Percentiles rank a stretch among this genome's conserved stretches.
Evolutionary conservation across 2,888 invertebrate genomes (phyloP).

Genomic region (Drosophila kokeensis): DNA sequence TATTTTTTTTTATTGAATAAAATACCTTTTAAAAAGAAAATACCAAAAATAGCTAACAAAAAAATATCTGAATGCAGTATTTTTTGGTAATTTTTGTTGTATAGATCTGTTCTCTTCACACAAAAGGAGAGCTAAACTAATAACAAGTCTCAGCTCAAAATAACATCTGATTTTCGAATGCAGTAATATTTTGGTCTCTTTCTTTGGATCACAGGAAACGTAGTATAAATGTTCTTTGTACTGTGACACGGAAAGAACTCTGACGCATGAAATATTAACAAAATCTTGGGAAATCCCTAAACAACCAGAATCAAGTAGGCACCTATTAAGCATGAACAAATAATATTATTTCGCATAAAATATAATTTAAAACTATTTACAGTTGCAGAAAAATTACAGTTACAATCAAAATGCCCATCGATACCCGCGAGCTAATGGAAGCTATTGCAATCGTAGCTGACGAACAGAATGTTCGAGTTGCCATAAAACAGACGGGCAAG

Average conservation of each 20-base stretch:
- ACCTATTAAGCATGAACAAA: neutral
- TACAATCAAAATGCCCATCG: conserved; percentile 78
- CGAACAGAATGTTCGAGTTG: conserved; percentile 81
- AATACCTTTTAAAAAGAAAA: neutral
- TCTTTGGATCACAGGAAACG: neutral
- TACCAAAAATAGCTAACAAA: neutral
- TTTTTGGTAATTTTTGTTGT: neutral
- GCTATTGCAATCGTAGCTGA: conserved; percentile 83
- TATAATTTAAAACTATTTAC: neutral
- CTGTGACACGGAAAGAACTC: conserved; percentile 20
- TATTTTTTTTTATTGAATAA: neutral
- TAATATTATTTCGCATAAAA: neutral
- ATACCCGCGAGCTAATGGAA: conserved; percentile 82
- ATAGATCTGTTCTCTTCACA: conserved; percentile 23
- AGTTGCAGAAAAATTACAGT: neutral
- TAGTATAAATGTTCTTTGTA: conserved; percentile 39
- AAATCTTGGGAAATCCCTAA: neutral
- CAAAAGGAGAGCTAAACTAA: neutral
- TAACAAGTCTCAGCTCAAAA: neutral
- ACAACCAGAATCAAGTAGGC: neutral
- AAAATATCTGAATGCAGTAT: conserved; percentile 7
- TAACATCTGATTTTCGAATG: neutral
- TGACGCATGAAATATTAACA: neutral
- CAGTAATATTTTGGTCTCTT: conserved; percentile 9
- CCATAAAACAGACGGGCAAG: conserved; percentile 80